Evolutionary conservation across 2,888 invertebrate species (phyloP), one percentile per base, ranked within the genome.

Genomic region (Ctenicera cuprea): DNA sequence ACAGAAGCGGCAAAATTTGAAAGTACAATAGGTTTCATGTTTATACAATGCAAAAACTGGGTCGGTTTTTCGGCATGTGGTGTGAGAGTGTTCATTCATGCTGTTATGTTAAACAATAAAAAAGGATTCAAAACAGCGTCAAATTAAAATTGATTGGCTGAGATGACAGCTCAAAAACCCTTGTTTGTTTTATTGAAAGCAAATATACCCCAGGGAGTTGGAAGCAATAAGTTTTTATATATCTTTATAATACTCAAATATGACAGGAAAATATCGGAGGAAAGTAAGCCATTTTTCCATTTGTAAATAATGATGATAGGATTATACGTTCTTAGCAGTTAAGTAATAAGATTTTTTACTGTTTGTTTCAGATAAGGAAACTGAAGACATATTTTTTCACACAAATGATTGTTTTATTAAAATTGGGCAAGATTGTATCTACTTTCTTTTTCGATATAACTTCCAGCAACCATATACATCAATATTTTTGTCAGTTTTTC

Each of bases 131-230:
- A 59, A 59, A 59, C 59, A 54, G 38, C 59, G 3, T 16, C 14
- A 59, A 59, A 59, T 59, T 59, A 59, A 59, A 59, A 59, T 59
- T 59, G 59, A 59, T 59, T 38, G 59, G 20, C 37, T 20, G 16
- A 38, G 20, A 38, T 59, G 16, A 20, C 30, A 30, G 41, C 38
- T 22, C 9, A 37, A 59, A 59, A 37, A 20, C 59, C 20, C 20
- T 22, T 59, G 59, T 59, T 59, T 59, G 16, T 18, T 38, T 59
- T 59, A 59, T 59, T 38, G 3, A 59, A 59, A 59, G 33, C 59
- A 59, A 59, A 59, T 41, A 59, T 12, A 18, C 38, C n/a, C 38
- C 12, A 4, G 38, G 38, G 52, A 12, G 22, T 16, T 20, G 59
- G n/a, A 59, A 59, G 38, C 38, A 59, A 38, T 59, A 38, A 38